These are phyloP conservation scores for Agelastica alni DNA, from an alignment of 2,888 invertebrate genomes.

Conservation along the genomic window DNA sequence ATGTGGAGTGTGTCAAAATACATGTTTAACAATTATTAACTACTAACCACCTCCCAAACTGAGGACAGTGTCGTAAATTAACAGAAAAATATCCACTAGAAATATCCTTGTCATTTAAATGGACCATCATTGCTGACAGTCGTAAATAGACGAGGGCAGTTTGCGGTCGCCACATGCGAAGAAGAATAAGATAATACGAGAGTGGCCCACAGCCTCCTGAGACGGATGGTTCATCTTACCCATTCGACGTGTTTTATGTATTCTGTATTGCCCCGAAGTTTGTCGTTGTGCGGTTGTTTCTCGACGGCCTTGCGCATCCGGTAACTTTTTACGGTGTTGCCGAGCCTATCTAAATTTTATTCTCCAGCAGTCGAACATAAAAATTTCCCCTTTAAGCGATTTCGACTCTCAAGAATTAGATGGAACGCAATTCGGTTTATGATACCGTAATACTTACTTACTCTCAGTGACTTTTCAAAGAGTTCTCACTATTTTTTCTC, in stretches of 20 bases:
- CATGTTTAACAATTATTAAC: not conserved
- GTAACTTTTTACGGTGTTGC: constrained; percentile 12
- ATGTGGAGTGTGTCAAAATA: not conserved
- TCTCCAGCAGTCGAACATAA: not conserved
- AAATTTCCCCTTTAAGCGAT: not conserved
- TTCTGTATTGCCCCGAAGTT: constrained; percentile 15
- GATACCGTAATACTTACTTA: too few relatives aligned
- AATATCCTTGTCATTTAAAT: not conserved
- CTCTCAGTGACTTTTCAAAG: too few relatives aligned
- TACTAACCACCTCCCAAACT: not conserved
- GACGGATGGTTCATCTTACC: not conserved
- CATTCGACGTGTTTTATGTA: constrained; percentile 6
- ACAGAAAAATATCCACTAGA: not conserved
- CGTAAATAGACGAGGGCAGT: constrained; percentile 1
- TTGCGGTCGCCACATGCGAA: constrained; percentile 1
- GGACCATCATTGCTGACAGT: not conserved
- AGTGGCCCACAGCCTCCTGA: not conserved
- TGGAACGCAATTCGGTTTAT: too few relatives aligned
- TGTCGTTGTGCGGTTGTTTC: constrained; percentile 23
- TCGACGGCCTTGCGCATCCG: constrained; percentile 33
- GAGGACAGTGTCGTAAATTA: not conserved
- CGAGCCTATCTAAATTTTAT: not conserved
- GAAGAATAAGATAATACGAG: not conserved
- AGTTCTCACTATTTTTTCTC: too few relatives aligned
- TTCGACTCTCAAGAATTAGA: not conserved